Base-by-base conservation (phyloP, 2,888 invertebrate genomes). In the Nomada ruficornis region DNA sequence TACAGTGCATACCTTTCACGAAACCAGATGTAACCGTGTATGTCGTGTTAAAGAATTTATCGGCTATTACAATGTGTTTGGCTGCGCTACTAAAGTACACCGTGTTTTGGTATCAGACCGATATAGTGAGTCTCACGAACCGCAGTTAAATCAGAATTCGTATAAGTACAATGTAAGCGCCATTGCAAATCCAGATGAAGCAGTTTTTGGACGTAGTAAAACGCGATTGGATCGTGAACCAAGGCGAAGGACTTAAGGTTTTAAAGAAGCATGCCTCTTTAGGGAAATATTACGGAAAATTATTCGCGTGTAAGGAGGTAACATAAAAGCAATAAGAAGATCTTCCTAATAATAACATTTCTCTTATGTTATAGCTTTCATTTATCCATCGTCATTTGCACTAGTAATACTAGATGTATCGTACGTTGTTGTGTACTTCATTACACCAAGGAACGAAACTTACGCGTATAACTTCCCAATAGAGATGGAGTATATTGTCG, bases 401-500 rank as follows among this genome's bases (percentile, higher is more conserved):
- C 20, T 18, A 2, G 20, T 64, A 26, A 4, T n/a, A 7, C 18
- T 10, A 13, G 13, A 47, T 9, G 7, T 57, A 11, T 15, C 18
- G 2, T 13, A n/a, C 18, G 13, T 26, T 13, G 18, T 64, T 23
- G 9, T 23, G n/a, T 36, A 64, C 23, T 57, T 77, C 3, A 13
- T 77, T 20, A 2, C 52, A 7, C 72, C 77, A 2, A 44, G 52
- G 18, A 77, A 77, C 52, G 47, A 71, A 26, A 60, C 77, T 18
- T 64, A 71, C 7, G 2, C 9, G 9, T 20, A 67, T n/a, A 20
- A 23, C 5, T 3, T 50, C 52, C 59, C 26, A n/a, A 1, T 72
- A 11, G 0, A 2, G 4, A 20, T 64, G 26, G 60, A 77, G 11
- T 65, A 60, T 29, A 52, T 77, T 3, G 1, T 65, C 5, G 77